Evolutionary conservation across 2,888 invertebrate genomes (phyloP), one percentile per base, ranked within the genome.

Genomic region (Pollenia amentaria): DNA sequence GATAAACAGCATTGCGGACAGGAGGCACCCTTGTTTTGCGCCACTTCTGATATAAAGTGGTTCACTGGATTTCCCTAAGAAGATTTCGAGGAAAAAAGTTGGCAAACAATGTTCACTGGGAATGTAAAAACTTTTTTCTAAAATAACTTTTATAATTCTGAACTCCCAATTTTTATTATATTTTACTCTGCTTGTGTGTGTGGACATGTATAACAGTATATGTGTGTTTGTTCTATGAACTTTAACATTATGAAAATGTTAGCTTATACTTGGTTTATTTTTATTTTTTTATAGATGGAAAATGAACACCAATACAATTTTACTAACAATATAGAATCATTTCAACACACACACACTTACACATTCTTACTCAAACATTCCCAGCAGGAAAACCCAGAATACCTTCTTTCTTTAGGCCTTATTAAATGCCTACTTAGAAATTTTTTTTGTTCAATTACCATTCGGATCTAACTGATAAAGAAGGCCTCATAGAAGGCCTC

Each of bases 231-330:
- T 84, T 75, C 18, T 62, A 53, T 73, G 77, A 85, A 85, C 78
- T 85, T 78, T 82, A 85, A 64, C 85, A 85, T 78, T 82, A 73
- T 73, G 78, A 75, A 82, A 75, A 85, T 67, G 78, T 62, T 67
- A 69, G 48, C 57, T 64, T 72, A 53, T 79, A 72, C 2, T 29
- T 10, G 6, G 55, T 55, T 14, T 40, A 40, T 69, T 14, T 55
- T 57, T 18, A 9, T 21, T 16, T 57, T 18, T 82, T 44, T 60
- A 42, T 57, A 14, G 38, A 48, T 51, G 57, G 44, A 73, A 77
- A 78, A 29, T 73, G 72, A 84, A 78, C 78, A 65, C 72, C 40
- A 65, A 55, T 18, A 18, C 16, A 53, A 46, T 38, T 29, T 44
- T 53, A 53, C 14, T 14, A 44, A 76, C 42, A 62, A 78, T n/a